These are phyloP conservation scores for Dreissena rostriformis DNA, from an alignment of 1,140 invertebrate genomes.

Conservation along the genomic window DNA sequence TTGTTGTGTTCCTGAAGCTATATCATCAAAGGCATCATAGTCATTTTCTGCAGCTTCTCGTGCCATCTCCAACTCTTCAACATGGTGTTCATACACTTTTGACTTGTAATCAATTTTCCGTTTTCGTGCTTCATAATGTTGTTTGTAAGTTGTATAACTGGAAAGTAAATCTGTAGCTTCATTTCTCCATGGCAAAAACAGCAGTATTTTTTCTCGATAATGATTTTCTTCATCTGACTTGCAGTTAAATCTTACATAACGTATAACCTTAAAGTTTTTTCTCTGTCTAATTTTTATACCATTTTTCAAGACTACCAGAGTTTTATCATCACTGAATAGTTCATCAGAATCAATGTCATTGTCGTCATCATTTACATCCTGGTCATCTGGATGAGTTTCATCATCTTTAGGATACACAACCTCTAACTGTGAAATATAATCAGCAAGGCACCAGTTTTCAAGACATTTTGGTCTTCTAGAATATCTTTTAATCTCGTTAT, in stretches of 20 bases:
- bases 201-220: constrained; percentile 26
- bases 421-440: constrained; percentile 51
- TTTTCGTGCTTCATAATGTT: constrained; percentile 21
- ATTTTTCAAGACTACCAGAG: constrained; percentile 31
- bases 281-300: constrained; percentile 55
- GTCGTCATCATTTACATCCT: constrained; percentile 54
- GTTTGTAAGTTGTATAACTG: constrained; percentile 21
- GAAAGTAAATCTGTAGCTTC: constrained; percentile 42
- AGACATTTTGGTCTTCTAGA: constrained; percentile 3
- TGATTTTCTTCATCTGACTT: constrained; percentile 53
- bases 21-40: constrained; percentile 9
- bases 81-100: constrained; percentile 28
- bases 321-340: constrained; percentile 13
- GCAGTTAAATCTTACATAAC: constrained; percentile 49
- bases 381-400: constrained; percentile 16
- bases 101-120: background rate
- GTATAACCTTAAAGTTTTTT: constrained; percentile 44
- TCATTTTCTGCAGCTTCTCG: constrained; percentile 22
- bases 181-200: constrained; percentile 56
- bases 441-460: constrained; percentile 49
- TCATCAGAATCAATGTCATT: constrained; percentile 8
- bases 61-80: constrained; percentile 16
- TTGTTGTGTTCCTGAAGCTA: constrained; percentile 35
- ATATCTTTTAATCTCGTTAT: constrained; percentile 19
- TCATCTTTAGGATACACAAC: constrained; percentile 45